Evolutionary conservation across 2,113 vertebrate genomes (phyloP), one percentile per base, ranked within the genome.

Genomic region (Artemisiospiza belli): DNA sequence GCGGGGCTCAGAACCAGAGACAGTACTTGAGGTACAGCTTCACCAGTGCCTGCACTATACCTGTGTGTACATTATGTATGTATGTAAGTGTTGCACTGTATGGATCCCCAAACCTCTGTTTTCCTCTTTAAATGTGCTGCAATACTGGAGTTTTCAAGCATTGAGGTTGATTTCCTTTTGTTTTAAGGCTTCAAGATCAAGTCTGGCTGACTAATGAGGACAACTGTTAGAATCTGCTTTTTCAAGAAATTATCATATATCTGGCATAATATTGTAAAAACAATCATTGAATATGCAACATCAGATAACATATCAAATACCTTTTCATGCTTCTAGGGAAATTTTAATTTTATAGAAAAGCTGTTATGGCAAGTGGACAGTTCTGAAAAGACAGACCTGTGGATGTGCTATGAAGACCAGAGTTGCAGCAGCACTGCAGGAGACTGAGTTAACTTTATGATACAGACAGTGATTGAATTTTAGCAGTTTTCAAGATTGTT

Each of bases 1-100:
- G 46, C 39, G 33, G 3, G 19, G 23, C 28, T 10, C 51, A 44
- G 37, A 81, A 39, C 13, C 39, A 15, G 20, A 52, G 19, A 37
- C 12, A 24, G 6, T 31, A 27, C 7, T 49, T 31, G 25, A 43
- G 25, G 11, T 15, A 4, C 0, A 0, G 17, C 22, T 51, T 51
- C 37, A 59, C 37, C 22, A 22, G 33, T 17, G 9, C 28, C 24
- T 35, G 13, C 12, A n/a, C 39, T 67, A 54, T 21, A 54, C 12
- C 7, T 64, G 11, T n/a, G 43, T 6, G 2, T 17, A 37, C 25
- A 35, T 21, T 51, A 43, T 51, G 15, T n/a, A 49, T 30, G 21
- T 15, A 11, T 30, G 7, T 43, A 43, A 43, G 41, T 43, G 15
- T 43, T 43, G 41, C 16, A 43, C 11, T 52, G 12, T 41, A 52